Conservation (phyloP, 1,140 invertebrate species). For the Trichonephila clavipes region DNA sequence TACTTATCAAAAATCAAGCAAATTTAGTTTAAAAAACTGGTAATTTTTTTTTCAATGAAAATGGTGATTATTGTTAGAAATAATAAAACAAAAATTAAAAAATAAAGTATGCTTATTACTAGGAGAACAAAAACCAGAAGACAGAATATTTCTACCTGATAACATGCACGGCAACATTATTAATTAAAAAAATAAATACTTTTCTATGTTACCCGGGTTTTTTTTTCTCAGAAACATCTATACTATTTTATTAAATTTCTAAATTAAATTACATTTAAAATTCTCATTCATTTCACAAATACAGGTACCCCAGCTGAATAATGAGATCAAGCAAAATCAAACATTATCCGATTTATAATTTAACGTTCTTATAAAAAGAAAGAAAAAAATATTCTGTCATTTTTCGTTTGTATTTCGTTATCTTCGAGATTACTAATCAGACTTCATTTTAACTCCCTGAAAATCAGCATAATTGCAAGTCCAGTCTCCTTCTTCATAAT, state of each 20-base stretch:
- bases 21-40: too few relatives aligned
- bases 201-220: too few relatives aligned
- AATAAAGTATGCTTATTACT: too few relatives aligned
- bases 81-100: too few relatives aligned
- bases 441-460: conserved; percentile 71
- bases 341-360: conserved; percentile 73
- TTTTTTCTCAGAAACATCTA: background rate
- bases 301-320: conserved; percentile 19
- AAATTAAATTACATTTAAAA: conserved; percentile 20
- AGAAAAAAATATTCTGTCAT: background rate
- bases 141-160: too few relatives aligned
- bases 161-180: too few relatives aligned
- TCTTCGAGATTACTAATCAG: conserved; percentile 73
- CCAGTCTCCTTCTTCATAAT: background rate
- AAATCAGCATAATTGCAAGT: conserved; percentile 76
- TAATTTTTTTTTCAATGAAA: too few relatives aligned
- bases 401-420: conserved; percentile 72
- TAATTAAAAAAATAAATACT: too few relatives aligned
- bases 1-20: too few relatives aligned
- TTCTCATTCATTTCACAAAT: conserved; percentile 40
- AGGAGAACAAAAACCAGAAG: too few relatives aligned
- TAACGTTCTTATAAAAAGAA: conserved; percentile 28
- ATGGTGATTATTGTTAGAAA: too few relatives aligned
- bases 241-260: background rate
- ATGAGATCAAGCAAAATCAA: conserved; percentile 65